Percentiles rank a stretch among this genome's conserved stretches.
Conservation (phyloP, 1,140 invertebrate genomes). For the Bombyx mori region DNA sequence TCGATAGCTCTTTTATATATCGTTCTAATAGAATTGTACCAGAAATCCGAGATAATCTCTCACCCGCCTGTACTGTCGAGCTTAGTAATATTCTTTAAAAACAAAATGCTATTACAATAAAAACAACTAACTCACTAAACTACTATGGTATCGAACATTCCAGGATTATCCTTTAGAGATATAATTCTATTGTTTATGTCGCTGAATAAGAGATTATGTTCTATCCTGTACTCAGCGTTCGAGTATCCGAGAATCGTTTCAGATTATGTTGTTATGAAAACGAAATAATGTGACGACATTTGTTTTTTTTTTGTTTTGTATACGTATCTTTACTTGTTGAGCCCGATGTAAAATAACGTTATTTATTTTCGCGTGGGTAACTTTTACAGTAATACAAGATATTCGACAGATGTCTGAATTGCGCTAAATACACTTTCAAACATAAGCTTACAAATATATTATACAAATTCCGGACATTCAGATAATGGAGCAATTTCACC, state of each 20-base stretch:
- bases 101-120: conserved; percentile 54
- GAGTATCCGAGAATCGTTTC: background rate
- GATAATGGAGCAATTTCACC: no score
- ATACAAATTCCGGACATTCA: no score
- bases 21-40: conserved; percentile 45
- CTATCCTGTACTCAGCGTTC: background rate
- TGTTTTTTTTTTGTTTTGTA: no score
- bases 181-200: conserved; percentile 5
- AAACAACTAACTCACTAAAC: conserved; percentile 26
- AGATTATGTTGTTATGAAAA: no score
- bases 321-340: no score
- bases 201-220: conserved; percentile 2
- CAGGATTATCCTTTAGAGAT: conserved; percentile 10
- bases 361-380: no score
- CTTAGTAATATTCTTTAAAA: conserved; percentile 50
- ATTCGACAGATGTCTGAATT: no score
- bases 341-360: no score
- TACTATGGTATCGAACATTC: conserved; percentile 20
- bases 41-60: conserved; percentile 60
- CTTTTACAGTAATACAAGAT: no score
- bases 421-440: no score
- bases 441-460: no score
- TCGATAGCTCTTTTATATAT: conserved; percentile 53
- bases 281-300: no score
- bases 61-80: conserved; percentile 40